Base-by-base conservation (phyloP, 2,113 vertebrate species). In the Synchiropus splendidus region DNA sequence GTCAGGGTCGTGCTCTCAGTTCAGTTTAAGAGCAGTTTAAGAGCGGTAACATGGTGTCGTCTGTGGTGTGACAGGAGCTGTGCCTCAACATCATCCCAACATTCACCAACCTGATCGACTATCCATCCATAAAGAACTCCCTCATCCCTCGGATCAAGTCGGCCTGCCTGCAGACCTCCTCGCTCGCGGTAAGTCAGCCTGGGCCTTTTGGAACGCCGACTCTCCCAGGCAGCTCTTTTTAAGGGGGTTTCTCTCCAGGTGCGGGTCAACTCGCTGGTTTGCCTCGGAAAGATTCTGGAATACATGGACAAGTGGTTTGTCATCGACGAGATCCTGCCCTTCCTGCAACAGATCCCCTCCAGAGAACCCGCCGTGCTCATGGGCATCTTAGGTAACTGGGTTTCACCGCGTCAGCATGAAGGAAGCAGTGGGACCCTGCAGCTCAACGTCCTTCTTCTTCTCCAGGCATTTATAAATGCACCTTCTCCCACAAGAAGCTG, bases 261-360 rank as follows among this genome's bases (percentile, higher is more conserved):
- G 13, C 89, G 95, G 33, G 95, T 99, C 64, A 99, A 99, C 83
- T 98, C 95, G 6, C 70, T 99, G 59, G 95, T 99, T 36, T 97
- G 95, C 64, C 81, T 99, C 59, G 95, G 95, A 35, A 99, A 99
- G 81, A 96, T 98, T 73, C 81, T 99, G 77, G 94, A 99, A 51
- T 97, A 99, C 74, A 70, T 99, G 31, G 95, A 99, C 85, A 99
- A 99, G 54, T 99, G 95, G 95, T 99, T 83, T 78, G 93, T 99
- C 14, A 89, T 99, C 42, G 95, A 99, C 11, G 95, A 99, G 78
- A 89, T 98, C 77, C 84, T 99, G 31, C 94, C 95, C 42, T 99
- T 99, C 82, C 74, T 99, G 45, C 94, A 94, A 74, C 93, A 97
- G 73, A 99, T 99, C 77, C 95, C 94, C 44, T 98, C 93, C 36